Percentiles rank a stretch among this genome's conserved stretches.
Evolutionary conservation across 1,140 invertebrate species (phyloP).

Genomic region (Ruditapes philippinarum): DNA sequence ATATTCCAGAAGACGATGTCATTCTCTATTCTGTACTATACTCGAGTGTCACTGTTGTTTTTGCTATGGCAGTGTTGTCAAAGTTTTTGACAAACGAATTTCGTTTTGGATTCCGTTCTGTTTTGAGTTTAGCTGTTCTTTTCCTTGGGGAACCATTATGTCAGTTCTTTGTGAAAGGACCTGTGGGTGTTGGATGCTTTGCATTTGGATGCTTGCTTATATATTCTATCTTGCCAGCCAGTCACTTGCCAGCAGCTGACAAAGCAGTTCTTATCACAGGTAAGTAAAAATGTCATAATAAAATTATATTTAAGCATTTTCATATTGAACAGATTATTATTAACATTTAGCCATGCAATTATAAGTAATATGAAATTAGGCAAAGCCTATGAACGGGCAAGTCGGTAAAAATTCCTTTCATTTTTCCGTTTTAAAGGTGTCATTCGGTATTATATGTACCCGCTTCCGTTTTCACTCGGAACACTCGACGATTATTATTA

Average conservation of each 20-base stretch:
- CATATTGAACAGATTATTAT: too few relatives aligned
- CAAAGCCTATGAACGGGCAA: too few relatives aligned
- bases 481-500: too few relatives aligned
- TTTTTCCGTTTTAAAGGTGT: too few relatives aligned
- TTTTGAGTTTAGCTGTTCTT: conserved; percentile 82
- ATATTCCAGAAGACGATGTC: conserved; percentile 82
- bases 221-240: conserved; percentile 84
- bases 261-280: conserved; percentile 84
- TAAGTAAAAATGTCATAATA: conserved; percentile 56
- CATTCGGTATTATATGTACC: too few relatives aligned
- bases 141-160: conserved; percentile 86
- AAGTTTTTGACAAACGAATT: conserved; percentile 86
- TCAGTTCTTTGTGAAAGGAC: conserved; percentile 85
- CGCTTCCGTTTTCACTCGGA: too few relatives aligned
- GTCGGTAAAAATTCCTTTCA: too few relatives aligned
- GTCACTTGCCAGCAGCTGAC: conserved; percentile 82
- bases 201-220: conserved; percentile 83
- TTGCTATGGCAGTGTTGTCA: conserved; percentile 85
- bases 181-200: conserved; percentile 82
- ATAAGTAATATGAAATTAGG: too few relatives aligned
- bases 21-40: conserved; percentile 85
- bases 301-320: too few relatives aligned
- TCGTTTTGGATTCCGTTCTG: conserved; percentile 84
- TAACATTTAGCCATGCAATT: too few relatives aligned
- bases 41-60: conserved; percentile 84